Base-by-base conservation (phyloP, 2,888 invertebrate species). In the Scaptomyza polygonia region DNA sequence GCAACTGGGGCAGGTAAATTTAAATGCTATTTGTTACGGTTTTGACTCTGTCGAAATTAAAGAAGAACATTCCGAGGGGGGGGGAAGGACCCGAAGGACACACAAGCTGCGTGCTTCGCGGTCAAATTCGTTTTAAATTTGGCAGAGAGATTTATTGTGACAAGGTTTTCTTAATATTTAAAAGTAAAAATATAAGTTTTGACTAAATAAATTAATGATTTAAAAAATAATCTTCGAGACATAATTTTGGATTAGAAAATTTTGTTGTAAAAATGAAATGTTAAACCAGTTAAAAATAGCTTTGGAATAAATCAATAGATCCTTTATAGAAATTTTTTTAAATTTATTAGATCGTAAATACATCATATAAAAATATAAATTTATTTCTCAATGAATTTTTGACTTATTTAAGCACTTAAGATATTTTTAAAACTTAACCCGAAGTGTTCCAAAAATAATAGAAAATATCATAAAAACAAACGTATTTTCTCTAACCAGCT, bases 21-120 rank as follows among this genome's bases (percentile, higher is more conserved):
- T 78, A 82, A 89, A 88, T 84, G 79, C 88, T 84, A 89, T 89
- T 89, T 88, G 89, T 77, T 86, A 88, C 89, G 89, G 88, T 88
- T 88, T 88, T 74, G 76, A 72, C 77, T 79, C 68, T 68, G 77
- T 84, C 71, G 68, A 81, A 84, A 72, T 79, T 81, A 73, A 81
- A 73, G 66, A 45, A 62, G 66, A 45, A 62, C 72, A 72, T 47
- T 62, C 57, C 42, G 21, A 44, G 45, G 18, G 21, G 21, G 14
- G n/a, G n/a, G n/a, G n/a, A 14, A 25, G 11, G 21, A 40, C 3
- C 5, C 42, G 14, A 21, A n/a, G n/a, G 16, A 21, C 27, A n/a
- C 45, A 54, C 40, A 55, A 40, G 43, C 59, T 55, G 77, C 45
- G 55, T 70, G 55, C 34, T 42, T 51, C 47, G 66, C 62, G 36